Evolutionary conservation across 2,888 invertebrate genomes (phyloP), one percentile per base, ranked within the genome.

Genomic region (Cryptophagus acutangulus): DNA sequence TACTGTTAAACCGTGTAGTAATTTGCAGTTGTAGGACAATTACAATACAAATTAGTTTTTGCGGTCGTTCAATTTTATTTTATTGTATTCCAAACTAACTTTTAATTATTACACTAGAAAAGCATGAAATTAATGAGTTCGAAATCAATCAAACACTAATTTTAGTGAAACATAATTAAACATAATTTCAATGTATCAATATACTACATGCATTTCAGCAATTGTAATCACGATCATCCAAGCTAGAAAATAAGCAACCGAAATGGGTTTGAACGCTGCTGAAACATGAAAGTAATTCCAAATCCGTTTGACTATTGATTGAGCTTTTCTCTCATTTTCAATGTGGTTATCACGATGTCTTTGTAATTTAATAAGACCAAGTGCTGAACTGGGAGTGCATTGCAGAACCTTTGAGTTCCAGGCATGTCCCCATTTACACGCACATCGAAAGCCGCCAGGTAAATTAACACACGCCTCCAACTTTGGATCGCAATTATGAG

Each of bases 391-490:
- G 2, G 52, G 45, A 16, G 51, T 43, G 46, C 69, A 69, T 41
- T 50, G 48, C 28, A 55, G 49, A 5, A 33, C 40, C 9, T 49
- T 38, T 6, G 41, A 18, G 39, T 68, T 57, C 50, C 65, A 68
- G 12, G 51, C 54, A 51, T 67, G 72, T 2, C 73, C 76, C 71
- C 72, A 74, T 55, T 65, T 69, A 54, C 78, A 78, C 35, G 69
- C 63, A 55, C 78, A 78, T 24, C 52, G 51, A 51, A 63, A 74
- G 17, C 60, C 60, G 16, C 78, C 77, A 1, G 73, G 73, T 33
- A 74, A 53, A 66, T 82, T 82, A 36, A 79, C 52, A 58, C 81
- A 81, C 39, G 68, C 69, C 59, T 80, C 71, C 1, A 70, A 66
- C 13, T 52, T 45, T 1, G 50, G 55, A 30, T 71, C 55, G 53